Base-by-base conservation (phyloP, 2,797 vertebrate species). In the Coreius guichenoti region DNA sequence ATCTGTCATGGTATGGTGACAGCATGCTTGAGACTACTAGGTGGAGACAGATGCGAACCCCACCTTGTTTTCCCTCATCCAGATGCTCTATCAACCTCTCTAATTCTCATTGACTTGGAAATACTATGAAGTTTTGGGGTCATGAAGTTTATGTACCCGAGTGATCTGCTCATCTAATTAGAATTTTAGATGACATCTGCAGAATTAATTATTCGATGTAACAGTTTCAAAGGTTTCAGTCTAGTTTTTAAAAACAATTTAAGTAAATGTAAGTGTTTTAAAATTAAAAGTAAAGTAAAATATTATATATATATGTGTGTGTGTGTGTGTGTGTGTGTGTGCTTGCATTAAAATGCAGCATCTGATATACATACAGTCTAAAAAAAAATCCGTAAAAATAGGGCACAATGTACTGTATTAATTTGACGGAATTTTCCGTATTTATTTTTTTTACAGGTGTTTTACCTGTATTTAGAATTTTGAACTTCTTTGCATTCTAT, bases 1-100 rank as follows among this genome's bases (percentile, higher is more conserved):
- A 86, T 86, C 84, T 85, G 75, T 72, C 69, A 80, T 21, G 61
- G 61, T 77, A 47, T 31, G 47, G 51, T 63, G 75, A 85, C 85
- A 89, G 87, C 85, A 85, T 87, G 83, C 36, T 36, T 81, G 72
- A 85, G 83, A 84, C 82, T 70, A 43, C 47, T 72, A 56, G 88
- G 56, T 73, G 49, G 63, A 58, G 75, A 78, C 84, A 84, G 49
- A 83, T 56, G 72, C 83, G 2, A 83, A 75, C 75, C 73, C 68
- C 75, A 85, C 86, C 75, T 82, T 78, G 26, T 79, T 76, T 47
- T 83, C 45, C 58, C 16, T 75, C 54, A 75, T 74, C 80, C 88
- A 85, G 80, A 83, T 80, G 83, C 79, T 85, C 63, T 33, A 81
- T 36, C 36, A 51, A 31, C 26, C 61, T 67, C 67, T 73, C 31